These are phyloP conservation scores for Metellina segmentata DNA, from an alignment of 2,888 invertebrate species.

Conservation along the genomic window DNA sequence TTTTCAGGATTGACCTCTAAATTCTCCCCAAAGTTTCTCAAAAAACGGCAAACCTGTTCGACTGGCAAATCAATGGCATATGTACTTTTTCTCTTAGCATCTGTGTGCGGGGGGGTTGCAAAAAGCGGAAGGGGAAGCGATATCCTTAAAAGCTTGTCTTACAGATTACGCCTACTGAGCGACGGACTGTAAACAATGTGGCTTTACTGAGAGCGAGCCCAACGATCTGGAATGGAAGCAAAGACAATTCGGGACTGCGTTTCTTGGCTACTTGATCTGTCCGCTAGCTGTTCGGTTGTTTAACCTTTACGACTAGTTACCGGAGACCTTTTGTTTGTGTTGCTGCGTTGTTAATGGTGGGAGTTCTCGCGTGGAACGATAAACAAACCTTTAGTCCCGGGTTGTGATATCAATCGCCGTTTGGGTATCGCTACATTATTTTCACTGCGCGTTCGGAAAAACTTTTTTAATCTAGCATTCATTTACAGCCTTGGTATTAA, in stretches of 20 bases:
- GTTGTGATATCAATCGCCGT: not conserved
- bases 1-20: slow-evolving; percentile 31
- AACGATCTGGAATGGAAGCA: slow-evolving; percentile 41
- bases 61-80: slow-evolving; percentile 51
- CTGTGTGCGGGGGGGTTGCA: not conserved
- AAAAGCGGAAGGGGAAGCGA: not conserved
- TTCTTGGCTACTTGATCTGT: not conserved
- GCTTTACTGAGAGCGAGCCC: slow-evolving; percentile 29
- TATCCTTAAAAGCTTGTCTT: slow-evolving; percentile 63
- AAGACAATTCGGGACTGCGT: slow-evolving; percentile 31
- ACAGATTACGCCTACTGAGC: slow-evolving; percentile 54
- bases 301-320: slow-evolving; percentile 35
- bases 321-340: not conserved
- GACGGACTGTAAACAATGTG: slow-evolving; percentile 61
- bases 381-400: not conserved
- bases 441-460: not conserved
- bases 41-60: slow-evolving; percentile 14
- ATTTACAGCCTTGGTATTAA: too few relatives aligned
- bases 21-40: slow-evolving; percentile 22
- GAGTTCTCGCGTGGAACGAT: slow-evolving; percentile 2
- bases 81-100: slow-evolving; percentile 12
- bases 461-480: not conserved
- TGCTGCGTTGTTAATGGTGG: slow-evolving; percentile 11
- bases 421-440: not conserved
- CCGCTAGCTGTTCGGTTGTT: slow-evolving; percentile 21